Conservation (phyloP, 37 sponge, comb jelly and placozoan species). For the Crambe crambe region DNA sequence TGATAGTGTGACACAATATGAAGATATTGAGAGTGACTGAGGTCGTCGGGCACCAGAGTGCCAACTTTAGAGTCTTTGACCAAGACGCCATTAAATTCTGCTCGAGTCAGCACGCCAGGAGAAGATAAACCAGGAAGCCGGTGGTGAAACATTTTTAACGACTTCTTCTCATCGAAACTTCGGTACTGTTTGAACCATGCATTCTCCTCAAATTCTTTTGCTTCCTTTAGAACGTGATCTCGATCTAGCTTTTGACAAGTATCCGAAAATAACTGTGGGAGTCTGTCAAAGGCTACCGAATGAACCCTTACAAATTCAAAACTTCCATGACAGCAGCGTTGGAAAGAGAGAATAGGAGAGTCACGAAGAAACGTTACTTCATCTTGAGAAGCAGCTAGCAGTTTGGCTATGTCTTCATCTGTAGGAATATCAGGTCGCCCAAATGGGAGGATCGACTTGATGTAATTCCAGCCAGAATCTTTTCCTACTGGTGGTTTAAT, state of each 20-base stretch:
- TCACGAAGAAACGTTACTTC: slow-evolving; percentile 17
- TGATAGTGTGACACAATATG: slow-evolving; percentile 68
- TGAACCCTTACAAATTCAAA: slow-evolving; percentile 42
- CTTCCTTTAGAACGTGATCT: slow-evolving; percentile 16
- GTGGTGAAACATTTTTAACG: slow-evolving; percentile 21
- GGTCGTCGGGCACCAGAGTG: neutral
- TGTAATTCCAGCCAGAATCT: slow-evolving; percentile 12
- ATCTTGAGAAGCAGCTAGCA: slow-evolving; percentile 11
- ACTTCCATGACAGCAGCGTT: slow-evolving; percentile 2
- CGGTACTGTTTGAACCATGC: slow-evolving; percentile 62
- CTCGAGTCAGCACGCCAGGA: slow-evolving; percentile 23
- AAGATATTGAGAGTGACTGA: slow-evolving; percentile 43
- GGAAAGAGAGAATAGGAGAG: slow-evolving; percentile 40
- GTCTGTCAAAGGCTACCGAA: neutral
- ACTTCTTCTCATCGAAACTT: slow-evolving; percentile 9
- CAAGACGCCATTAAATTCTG: slow-evolving; percentile 18
- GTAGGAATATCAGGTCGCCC: slow-evolving; percentile 1
- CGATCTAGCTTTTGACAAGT: slow-evolving; percentile 36
- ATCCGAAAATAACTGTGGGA: slow-evolving; percentile 21
- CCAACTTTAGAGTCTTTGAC: neutral
- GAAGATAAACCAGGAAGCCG: slow-evolving; percentile 57
- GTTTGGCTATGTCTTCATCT: neutral
- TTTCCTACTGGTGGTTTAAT: neutral
- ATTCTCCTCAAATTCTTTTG: slow-evolving; percentile 11
- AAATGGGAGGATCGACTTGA: slow-evolving; percentile 50